A percentile compares a stretch with the other conserved stretches of the same genome.
Evolutionary conservation across 2,797 vertebrate genomes (phyloP).

Genomic region (Rhyacichthys aspro): DNA sequence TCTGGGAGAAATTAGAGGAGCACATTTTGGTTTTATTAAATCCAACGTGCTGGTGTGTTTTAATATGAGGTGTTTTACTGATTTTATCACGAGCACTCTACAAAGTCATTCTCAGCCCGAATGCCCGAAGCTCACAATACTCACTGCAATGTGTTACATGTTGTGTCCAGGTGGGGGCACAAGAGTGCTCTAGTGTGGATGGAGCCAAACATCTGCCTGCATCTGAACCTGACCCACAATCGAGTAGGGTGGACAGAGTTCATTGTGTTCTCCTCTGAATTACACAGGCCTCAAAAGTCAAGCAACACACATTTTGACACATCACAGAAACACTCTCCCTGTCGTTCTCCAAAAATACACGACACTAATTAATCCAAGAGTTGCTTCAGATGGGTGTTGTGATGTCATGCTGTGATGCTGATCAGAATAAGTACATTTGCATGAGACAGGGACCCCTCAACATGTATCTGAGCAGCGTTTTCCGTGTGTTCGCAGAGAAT

Average conservation of each 20-base stretch:
- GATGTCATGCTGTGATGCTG: too few species aligned
- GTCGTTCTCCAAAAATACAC: too few species aligned
- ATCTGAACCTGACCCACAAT: slow-evolving; percentile 56
- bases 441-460: neutral
- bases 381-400: too few species aligned
- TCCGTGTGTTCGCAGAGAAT: slow-evolving; percentile 27
- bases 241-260: slow-evolving; percentile 52
- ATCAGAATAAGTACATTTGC: too few species aligned
- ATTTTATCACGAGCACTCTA: too few species aligned
- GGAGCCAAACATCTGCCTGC: slow-evolving; percentile 56
- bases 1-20: neutral
- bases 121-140: neutral
- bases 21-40: too few species aligned
- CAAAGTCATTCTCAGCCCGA: too few species aligned
- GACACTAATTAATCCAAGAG: too few species aligned
- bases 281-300: slow-evolving; percentile 8
- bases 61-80: too few species aligned
- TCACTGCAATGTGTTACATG: slow-evolving; percentile 39
- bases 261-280: slow-evolving; percentile 37
- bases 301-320: slow-evolving; percentile 10
- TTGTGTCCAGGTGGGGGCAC: slow-evolving; percentile 75
- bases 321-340: neutral
- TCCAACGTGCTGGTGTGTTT: neutral
- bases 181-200: slow-evolving; percentile 60
- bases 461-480: slow-evolving; percentile 11